Evolutionary conservation across 2,888 invertebrate species (phyloP).

Genomic region (Muschampia plurimacula): DNA sequence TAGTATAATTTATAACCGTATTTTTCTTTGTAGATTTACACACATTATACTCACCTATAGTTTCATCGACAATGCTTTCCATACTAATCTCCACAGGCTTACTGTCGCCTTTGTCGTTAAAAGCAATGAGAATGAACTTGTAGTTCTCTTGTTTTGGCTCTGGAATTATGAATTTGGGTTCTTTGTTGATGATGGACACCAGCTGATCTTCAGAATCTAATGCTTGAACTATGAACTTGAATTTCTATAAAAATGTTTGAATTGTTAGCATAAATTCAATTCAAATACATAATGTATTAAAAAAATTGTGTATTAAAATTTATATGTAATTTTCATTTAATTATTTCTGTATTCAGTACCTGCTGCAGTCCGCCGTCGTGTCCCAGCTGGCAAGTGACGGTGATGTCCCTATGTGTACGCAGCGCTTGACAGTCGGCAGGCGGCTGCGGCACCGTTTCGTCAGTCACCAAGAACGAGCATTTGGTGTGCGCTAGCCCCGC

Average conservation of each 20-base stretch:
- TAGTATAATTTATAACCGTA: too few relatives aligned
- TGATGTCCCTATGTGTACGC: not conserved
- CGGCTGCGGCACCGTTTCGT: conserved; percentile 72
- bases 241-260: conserved; percentile 63
- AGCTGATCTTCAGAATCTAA: conserved; percentile 59
- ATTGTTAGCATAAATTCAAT: not conserved
- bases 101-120: conserved; percentile 78
- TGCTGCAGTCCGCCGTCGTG: not conserved
- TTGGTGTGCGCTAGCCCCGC: conserved; percentile 57
- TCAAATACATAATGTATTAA: too few relatives aligned
- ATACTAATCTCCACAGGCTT: conserved; percentile 65
- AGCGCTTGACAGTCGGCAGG: conserved; percentile 48
- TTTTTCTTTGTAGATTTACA: too few relatives aligned
- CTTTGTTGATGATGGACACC: conserved; percentile 69
- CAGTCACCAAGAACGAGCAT: conserved; percentile 70
- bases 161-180: conserved; percentile 71
- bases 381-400: not conserved
- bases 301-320: conserved; percentile 43
- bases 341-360: conserved; percentile 44
- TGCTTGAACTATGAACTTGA: conserved; percentile 66
- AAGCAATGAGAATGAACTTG: conserved; percentile 69
- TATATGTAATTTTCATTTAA: too few relatives aligned
- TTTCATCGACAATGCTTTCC: conserved; percentile 61
- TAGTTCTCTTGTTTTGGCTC: conserved; percentile 67
- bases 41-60: conserved; percentile 47